Evolutionary conservation across 2,888 invertebrate species (phyloP), one percentile per base, ranked within the genome.

Genomic region (Cryptophagus acutangulus): DNA sequence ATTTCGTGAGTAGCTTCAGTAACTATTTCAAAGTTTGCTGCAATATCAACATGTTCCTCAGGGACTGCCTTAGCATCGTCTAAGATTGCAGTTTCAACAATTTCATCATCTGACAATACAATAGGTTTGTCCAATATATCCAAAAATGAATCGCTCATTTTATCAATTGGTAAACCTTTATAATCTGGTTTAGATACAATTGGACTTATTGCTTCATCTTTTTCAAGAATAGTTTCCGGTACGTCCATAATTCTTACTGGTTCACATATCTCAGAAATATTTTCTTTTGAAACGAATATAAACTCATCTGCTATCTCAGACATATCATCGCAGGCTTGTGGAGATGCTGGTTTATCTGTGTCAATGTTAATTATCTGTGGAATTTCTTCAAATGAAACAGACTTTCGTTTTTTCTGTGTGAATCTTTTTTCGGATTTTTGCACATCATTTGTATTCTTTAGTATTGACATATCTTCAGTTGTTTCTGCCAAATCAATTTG

Each of bases 81-180:
- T 31, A 55, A 57, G n/a, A 58, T 43, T 13, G 44, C 43, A 26
- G 54, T 42, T 25, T 6, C 12, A 6, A 6, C 26, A 6, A 8
- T 37, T 2, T 31, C 54, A 35, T 65, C 66, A n/a, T 67, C 65
- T 1, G 67, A 63, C 29, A 70, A 58, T 3, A 52, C 51, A 46
- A 67, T 62, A n/a, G 66, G 63, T 38, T 71, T 66, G 38, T 71
- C 70, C 18, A 62, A 43, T 38, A 57, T 45, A 29, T 57, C 50
- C 43, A 58, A 50, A 53, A 55, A 58, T 20, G 48, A 36, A 25
- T 44, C 41, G 16, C 42, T 48, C 15, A 52, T 28, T 15, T 52
- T 42, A 41, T 60, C 58, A 15, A 58, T 43, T 10, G 60, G 55
- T 33, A 57, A 38, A 3, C 52, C 55, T 49, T 57, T 57, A 33